Evolutionary conservation across 2,797 vertebrate species (phyloP), one percentile per base, ranked within the genome.

Genomic region (Mus spretus): DNA sequence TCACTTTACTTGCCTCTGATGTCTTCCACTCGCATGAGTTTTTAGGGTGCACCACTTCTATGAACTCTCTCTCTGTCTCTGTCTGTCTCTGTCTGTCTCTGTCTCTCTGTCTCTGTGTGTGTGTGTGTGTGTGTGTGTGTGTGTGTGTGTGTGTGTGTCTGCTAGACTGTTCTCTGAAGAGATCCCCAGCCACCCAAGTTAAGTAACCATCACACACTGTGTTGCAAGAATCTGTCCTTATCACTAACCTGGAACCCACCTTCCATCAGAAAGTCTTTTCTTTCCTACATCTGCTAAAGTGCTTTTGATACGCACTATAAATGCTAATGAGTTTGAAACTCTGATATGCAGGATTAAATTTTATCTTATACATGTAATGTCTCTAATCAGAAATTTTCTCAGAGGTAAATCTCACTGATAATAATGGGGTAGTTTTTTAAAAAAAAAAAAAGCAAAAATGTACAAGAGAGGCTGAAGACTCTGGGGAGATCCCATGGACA

Each of bases 321-420:
- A 92, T 95, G 28, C 34, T 47, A 96, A 91, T 95, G 92, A 81
- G 79, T 91, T 93, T 93, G 91, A 91, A 67, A 86, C 44, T 86
- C 87, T 84, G 22, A 40, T 90, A 44, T 37, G 24, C 93, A 93
- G 40, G 72, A 40, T 93, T 84, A 77, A 47, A 67, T 59, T 97
- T 90, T 95, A 91, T 88, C 63, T 89, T 81, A 70, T 17, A 84
- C 47, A 70, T 79, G 63, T 7, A 74, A 34, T 15, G 4, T 90
- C 57, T 96, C 78, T 91, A 47, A 82, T 85, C 65, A 74, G 83
- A 96, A 92, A 82, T 83, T 63, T 40, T 92, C 90, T 93, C 53
- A 89, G 6, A 6, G 95, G 40, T 74, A 78, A 50, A 19, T 75
- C 75, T 95, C 11, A 40, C 3, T 89, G 55, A 77, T 1, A 10